These are phyloP conservation scores for Kradibia gibbosae DNA, from an alignment of 1,140 invertebrate genomes.

Conservation along the genomic window DNA sequence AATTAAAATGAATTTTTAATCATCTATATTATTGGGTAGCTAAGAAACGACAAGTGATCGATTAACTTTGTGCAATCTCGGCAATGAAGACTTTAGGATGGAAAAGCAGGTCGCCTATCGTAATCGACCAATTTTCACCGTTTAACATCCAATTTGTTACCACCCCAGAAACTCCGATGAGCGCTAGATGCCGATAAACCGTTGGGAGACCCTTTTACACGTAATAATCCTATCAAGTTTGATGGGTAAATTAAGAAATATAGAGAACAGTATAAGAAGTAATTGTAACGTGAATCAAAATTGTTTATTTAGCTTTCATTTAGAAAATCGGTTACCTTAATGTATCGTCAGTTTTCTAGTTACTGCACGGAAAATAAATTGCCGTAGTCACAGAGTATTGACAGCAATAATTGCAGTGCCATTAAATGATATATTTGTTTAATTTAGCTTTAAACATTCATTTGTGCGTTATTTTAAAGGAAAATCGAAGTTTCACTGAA, in stretches of 20 bases:
- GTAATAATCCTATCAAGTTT: constrained; percentile 51
- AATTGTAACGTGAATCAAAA: constrained; percentile 32
- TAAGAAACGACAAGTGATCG: constrained; percentile 46
- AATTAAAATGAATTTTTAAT: constrained; percentile 39
- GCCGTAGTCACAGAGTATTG: too few species aligned
- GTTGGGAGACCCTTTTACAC: constrained; percentile 42
- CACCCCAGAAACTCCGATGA: constrained; percentile 55
- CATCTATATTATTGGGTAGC: constrained; percentile 24
- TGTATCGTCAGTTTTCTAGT: too few species aligned
- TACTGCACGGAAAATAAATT: too few species aligned
- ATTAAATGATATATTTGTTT: too few species aligned
- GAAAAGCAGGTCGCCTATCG: constrained; percentile 59
- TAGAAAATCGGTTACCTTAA: too few species aligned
- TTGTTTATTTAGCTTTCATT: constrained; percentile 4
- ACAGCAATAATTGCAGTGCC: too few species aligned
- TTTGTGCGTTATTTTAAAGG: too few species aligned
- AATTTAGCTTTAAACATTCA: too few species aligned
- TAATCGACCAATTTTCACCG: constrained; percentile 68
- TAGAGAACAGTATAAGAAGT: constrained; percentile 42
- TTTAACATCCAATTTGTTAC: constrained; percentile 68
- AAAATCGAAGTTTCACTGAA: too few species aligned
- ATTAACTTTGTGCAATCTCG: constrained; percentile 47
- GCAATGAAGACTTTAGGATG: constrained; percentile 60
- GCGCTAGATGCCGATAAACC: constrained; percentile 45
- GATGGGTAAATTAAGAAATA: constrained; percentile 32